Evolutionary conservation across 2,113 vertebrate genomes (phyloP).

Genomic region (Aegotheles bennettii): DNA sequence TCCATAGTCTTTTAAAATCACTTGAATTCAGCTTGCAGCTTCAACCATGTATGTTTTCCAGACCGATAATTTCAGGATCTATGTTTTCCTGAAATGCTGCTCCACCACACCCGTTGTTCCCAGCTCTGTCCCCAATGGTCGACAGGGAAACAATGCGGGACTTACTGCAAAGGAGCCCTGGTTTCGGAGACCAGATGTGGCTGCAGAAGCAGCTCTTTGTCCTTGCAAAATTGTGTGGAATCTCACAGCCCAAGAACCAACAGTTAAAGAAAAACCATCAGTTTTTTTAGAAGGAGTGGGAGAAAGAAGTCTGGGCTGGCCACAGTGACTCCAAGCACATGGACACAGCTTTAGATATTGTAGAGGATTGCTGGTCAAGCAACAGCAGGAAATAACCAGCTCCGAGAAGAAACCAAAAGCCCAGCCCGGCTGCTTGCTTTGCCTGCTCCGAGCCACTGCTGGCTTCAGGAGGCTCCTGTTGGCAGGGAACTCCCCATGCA

Average conservation of each 20-base stretch:
- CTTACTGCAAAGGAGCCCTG: background rate
- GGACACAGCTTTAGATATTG: background rate
- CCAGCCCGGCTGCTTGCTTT: fast-evolving
- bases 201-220: background rate
- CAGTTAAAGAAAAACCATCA: background rate
- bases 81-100: background rate
- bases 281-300: background rate
- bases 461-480: background rate
- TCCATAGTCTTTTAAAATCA: background rate
- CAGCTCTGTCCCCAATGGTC: background rate
- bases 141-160: background rate
- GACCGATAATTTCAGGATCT: background rate
- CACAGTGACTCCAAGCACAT: fast-evolving
- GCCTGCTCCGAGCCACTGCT: background rate
- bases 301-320: background rate
- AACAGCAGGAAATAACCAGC: background rate
- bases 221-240: background rate
- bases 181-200: background rate
- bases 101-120: background rate
- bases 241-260: background rate
- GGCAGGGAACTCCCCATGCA: background rate
- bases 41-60: background rate
- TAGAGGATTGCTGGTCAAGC: background rate
- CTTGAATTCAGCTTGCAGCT: background rate
- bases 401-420: background rate